These are phyloP conservation scores for Coelopa pilipes DNA, from an alignment of 2,888 invertebrate genomes.

Conservation along the genomic window DNA sequence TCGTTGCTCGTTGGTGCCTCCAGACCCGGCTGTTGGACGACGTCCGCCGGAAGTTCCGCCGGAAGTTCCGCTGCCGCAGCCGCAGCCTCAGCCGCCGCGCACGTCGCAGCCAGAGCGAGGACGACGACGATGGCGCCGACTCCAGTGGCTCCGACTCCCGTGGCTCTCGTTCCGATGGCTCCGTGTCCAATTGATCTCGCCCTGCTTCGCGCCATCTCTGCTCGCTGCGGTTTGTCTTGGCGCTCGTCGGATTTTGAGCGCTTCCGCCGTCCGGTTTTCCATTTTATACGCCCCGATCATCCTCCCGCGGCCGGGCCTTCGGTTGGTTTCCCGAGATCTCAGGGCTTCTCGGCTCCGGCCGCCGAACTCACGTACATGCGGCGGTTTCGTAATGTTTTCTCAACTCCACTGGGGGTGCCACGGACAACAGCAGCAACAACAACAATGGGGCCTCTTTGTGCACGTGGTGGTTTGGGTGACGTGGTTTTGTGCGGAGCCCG, in stretches of 20 bases:
- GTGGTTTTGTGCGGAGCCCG: not conserved
- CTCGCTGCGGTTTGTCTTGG: not conserved
- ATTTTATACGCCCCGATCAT: slow-evolving; percentile 2
- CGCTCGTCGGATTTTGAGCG: not conserved
- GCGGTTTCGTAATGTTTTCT: not conserved
- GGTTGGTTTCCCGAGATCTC: slow-evolving; percentile 23
- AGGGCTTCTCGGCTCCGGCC: not conserved
- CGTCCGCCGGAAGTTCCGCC: not conserved
- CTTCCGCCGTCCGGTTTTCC: not conserved
- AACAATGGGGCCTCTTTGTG: slow-evolving; percentile 10
- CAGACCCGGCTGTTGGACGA: not conserved
- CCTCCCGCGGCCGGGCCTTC: slow-evolving; percentile 36
- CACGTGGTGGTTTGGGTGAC: not conserved
- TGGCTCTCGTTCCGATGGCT: not conserved
- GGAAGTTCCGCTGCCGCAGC: too few species aligned
- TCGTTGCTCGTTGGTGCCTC: not conserved
- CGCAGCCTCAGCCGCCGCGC: not conserved
- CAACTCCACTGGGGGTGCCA: not conserved
- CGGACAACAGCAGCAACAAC: too few species aligned
- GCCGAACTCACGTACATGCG: not conserved
- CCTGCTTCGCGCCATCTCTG: not conserved
- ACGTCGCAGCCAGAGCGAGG: not conserved
- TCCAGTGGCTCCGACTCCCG: not conserved
- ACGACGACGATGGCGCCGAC: not conserved
- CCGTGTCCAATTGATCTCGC: not conserved